Evolutionary conservation across 35 echinoderm and acorn worm genomes (phyloP), one percentile per base, ranked within the genome.

Genomic region (Stichopus chloronotus): DNA sequence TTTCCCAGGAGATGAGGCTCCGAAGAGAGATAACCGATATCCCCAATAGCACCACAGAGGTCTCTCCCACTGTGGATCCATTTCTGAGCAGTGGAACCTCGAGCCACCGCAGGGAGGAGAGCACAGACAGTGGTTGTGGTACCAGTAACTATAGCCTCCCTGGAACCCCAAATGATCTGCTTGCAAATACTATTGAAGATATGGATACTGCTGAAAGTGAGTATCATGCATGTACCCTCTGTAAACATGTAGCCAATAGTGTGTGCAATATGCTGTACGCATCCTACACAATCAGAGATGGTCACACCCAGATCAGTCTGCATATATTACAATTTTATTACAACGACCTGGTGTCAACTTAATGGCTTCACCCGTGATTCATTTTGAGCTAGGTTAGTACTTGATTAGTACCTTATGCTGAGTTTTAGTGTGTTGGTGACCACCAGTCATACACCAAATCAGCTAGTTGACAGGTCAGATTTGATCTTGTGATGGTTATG

Each of bases 61-160:
- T 72, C 14, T 65, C 93, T 3, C 53, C 83, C 9, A 72, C 72
- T 12, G 71, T 95, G 14, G 97, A 98, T 78, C 97, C 97, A 13
- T 98, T 98, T 76, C 81, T 98, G 56, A 94, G 93, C 78, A 96
- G 95, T 60, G 76, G 94, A 52, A 92, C 63, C 58, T 93, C 94
- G 17, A 95, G 78, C 92, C 94, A 98, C 77, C 93, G 95, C 63
- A 69, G 87, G 57, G 87, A 89, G 9, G 96, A 95, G 79, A 98
- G 96, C 69, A 94, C 91, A 13, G 97, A 98, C 77, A 98, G 97
- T 19, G 97, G 97, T 5, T 96, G 94, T 65, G 97, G 95, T 55
- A 96, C 95, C 52, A 98, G 97, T 79, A 98, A 96, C 79, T 96
- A 94, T 80, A 98, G 97, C 63, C 95, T 93, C 79, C 97, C 97